phyloP scores from a whole-genome alignment of 1,140 invertebrate genomes.

The Hylaeus volcanicus region DNA sequence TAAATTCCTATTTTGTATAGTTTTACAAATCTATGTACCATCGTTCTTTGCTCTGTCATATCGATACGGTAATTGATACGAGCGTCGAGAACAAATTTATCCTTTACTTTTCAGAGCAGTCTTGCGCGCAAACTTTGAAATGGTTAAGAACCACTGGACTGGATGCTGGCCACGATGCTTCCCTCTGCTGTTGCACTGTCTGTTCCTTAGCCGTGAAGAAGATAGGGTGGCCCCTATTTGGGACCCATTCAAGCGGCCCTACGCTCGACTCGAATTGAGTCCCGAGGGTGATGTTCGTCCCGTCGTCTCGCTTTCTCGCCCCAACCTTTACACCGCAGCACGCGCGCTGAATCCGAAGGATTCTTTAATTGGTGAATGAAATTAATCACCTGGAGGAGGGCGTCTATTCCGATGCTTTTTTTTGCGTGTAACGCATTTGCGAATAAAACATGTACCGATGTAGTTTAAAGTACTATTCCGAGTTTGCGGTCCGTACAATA shows the following conservation, averaged over 20 bases:
- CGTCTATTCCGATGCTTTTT: not conserved
- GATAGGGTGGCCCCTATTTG: not conserved
- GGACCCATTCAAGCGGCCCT: not conserved
- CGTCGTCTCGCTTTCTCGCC: not conserved
- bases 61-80: no score
- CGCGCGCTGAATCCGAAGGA: not conserved
- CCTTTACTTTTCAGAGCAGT: no score
- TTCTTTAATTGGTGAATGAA: slow-evolving; percentile 32
- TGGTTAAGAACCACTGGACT: not conserved
- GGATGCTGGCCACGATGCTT: no score
- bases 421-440: not conserved
- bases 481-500: no score
- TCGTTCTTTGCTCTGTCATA: no score
- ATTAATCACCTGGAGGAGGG: slow-evolving; percentile 20
- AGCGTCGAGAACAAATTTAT: no score
- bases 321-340: slow-evolving; percentile 12
- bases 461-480: no score
- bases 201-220: not conserved
- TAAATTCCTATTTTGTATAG: no score
- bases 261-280: not conserved
- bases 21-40: no score
- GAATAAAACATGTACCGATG: no score
- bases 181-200: no score
- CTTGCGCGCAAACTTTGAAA: no score
- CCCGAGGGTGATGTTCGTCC: not conserved